Conservation (phyloP, 2,797 vertebrate genomes). For the Lithobates sylvaticus region DNA sequence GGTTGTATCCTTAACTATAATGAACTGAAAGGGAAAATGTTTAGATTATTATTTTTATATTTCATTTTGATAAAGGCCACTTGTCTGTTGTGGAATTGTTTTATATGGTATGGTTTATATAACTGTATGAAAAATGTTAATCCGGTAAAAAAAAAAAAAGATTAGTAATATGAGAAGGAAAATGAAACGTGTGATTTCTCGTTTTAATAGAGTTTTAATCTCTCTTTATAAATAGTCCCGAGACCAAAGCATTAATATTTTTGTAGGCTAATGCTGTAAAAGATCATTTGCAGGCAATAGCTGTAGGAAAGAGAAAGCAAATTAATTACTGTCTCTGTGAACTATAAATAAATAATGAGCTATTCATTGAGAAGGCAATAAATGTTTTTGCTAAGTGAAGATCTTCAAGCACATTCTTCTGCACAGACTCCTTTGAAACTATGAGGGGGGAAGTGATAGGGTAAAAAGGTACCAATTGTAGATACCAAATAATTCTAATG, state of each 20-base stretch:
- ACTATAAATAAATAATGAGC: constrained; percentile 35
- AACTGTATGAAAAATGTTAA: constrained; percentile 9
- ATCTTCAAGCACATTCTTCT: neutral
- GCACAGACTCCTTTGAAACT: neutral
- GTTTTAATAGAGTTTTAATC: constrained; percentile 25
- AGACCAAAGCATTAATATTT: constrained; percentile 32
- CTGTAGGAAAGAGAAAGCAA: constrained; percentile 15
- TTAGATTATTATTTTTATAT: neutral
- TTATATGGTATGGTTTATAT: neutral
- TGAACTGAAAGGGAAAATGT: neutral
- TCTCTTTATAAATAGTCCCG: constrained; percentile 23
- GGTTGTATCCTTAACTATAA: neutral
- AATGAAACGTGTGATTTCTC: constrained; percentile 12
- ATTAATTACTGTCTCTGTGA: constrained; percentile 14
- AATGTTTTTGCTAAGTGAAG: neutral
- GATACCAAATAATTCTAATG: too few relatives aligned
- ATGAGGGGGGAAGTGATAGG: too few relatives aligned
- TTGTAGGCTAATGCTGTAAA: constrained; percentile 34
- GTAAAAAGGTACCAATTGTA: too few relatives aligned
- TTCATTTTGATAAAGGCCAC: neutral
- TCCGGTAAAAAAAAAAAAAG: neutral
- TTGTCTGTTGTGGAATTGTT: neutral
- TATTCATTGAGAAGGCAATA: constrained; percentile 16
- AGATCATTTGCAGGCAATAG: constrained; percentile 21
- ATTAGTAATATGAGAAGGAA: constrained; percentile 34